Conservation (phyloP, 2,113 vertebrate species). For the Chionomys nivalis region DNA sequence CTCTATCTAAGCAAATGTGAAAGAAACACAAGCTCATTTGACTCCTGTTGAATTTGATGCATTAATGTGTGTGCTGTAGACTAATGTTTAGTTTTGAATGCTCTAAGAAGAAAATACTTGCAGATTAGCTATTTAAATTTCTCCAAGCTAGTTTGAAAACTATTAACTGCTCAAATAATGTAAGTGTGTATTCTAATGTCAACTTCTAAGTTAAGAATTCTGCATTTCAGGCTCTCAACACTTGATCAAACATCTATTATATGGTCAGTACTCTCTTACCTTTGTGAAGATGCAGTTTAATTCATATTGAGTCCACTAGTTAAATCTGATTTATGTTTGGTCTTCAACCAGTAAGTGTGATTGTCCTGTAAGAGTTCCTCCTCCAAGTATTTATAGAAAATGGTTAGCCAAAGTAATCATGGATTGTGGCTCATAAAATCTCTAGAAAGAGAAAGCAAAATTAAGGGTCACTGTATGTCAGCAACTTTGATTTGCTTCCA, state of each 20-base stretch:
- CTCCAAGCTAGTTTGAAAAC: slow-evolving; percentile 28
- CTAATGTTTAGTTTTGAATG: slow-evolving; percentile 46
- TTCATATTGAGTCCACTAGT: slow-evolving; percentile 50
- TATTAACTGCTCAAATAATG: slow-evolving; percentile 47
- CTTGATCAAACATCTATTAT: slow-evolving; percentile 47
- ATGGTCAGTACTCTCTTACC: slow-evolving; percentile 56
- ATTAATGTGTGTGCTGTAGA: neutral
- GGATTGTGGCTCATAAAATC: neutral
- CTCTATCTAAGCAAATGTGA: neutral
- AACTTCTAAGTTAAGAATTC: slow-evolving; percentile 64
- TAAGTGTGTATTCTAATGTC: slow-evolving; percentile 18
- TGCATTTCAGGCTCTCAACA: slow-evolving; percentile 62
- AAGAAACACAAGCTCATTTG: slow-evolving; percentile 44
- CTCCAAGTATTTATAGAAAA: neutral
- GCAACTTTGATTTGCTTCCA: neutral
- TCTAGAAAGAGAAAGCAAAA: slow-evolving; percentile 24
- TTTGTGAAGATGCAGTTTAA: slow-evolving; percentile 54
- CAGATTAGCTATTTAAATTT: slow-evolving; percentile 20
- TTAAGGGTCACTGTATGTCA: neutral
- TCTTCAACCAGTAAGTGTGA: slow-evolving; percentile 59
- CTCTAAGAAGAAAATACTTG: neutral
- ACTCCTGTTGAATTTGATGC: slow-evolving; percentile 26
- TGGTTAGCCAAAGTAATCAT: neutral
- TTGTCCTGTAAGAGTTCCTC: slow-evolving; percentile 28
- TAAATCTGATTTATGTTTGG: slow-evolving; percentile 53